Evolutionary conservation across 2,888 invertebrate genomes (phyloP), one percentile per base, ranked within the genome.

Genomic region (Cylloceria caligata): DNA sequence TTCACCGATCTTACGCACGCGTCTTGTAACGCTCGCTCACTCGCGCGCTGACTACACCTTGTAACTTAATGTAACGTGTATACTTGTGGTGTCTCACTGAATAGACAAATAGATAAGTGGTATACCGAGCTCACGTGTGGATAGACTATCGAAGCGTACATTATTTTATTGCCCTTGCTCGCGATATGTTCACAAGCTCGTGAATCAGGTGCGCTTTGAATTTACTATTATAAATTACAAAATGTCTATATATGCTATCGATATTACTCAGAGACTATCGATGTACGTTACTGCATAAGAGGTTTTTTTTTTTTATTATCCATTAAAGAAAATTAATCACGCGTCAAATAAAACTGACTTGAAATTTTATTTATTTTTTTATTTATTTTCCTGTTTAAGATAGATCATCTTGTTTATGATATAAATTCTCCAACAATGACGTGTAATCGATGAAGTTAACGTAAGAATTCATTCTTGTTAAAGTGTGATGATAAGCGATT

Each of bases 51-150:
- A 42, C 64, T 65, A 71, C 75, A 76, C 60, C 71, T 72, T 60
- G 68, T 60, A 72, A 47, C 57, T 62, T 30, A 16, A 72, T 72
- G 60, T 71, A 76, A 80, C 69, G 47, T 45, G 55, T 69, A 49
- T n/a, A 36, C 47, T 16, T 62, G 42, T 49, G 34, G 62, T 62
- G 62, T 52, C 64, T 64, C 52, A 39, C 52, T 19, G 75, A 57
- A 55, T 74, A 65, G 76, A 77, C 69, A 72, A 72, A 78, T 67
- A 47, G 72, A 78, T 57, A 65, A 72, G 72, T 78, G 72, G 69
- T 67, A 67, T 57, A 67, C 45, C 60, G 19, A 57, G 55, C 21
- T 71, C 34, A 47, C 65, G 72, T 47, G 72, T 67, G 45, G 60
- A 72, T 64, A 72, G 47, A 36, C 52, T 27, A 76, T 47, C 71